Conservation (phyloP, 2,797 vertebrate genomes). For the Halcyon chelicuti region DNA sequence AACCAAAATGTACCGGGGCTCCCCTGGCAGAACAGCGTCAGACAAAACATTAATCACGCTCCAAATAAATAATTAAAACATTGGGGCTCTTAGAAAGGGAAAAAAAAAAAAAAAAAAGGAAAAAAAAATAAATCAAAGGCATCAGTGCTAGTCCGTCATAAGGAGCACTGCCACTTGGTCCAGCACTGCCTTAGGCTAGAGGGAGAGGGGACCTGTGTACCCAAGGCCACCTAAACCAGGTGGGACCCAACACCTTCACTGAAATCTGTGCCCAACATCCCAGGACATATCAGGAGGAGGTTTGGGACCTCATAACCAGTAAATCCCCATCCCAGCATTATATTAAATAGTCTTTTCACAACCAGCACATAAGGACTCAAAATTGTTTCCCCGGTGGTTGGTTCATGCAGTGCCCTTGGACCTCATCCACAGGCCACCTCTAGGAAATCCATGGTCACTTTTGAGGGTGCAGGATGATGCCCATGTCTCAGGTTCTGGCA, state of each 20-base stretch:
- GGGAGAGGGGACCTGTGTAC: accelerated
- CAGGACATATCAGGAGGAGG: background rate
- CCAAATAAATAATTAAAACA: slow-evolving; percentile 24
- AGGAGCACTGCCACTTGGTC: accelerated
- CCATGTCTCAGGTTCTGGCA: accelerated
- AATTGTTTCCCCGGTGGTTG: background rate
- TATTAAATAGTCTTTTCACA: accelerated
- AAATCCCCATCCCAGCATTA: background rate
- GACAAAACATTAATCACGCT: slow-evolving; percentile 36
- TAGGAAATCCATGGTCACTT: accelerated
- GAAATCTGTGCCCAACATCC: background rate
- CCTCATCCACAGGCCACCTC: background rate
- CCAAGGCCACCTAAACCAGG: background rate
- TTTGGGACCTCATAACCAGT: background rate
- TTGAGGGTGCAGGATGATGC: background rate
- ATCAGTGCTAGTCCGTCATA: accelerated
- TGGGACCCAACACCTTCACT: accelerated
- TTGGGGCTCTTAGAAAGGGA: background rate
- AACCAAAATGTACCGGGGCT: background rate
- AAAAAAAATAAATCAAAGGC: background rate
- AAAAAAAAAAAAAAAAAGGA: background rate
- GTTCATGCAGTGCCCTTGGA: background rate
- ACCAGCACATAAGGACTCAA: too few relatives aligned
- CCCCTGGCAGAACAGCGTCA: background rate
- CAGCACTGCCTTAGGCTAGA: accelerated